Evolutionary conservation across 2,113 vertebrate species (phyloP).

Genomic region (Proterorhinus semilunaris): DNA sequence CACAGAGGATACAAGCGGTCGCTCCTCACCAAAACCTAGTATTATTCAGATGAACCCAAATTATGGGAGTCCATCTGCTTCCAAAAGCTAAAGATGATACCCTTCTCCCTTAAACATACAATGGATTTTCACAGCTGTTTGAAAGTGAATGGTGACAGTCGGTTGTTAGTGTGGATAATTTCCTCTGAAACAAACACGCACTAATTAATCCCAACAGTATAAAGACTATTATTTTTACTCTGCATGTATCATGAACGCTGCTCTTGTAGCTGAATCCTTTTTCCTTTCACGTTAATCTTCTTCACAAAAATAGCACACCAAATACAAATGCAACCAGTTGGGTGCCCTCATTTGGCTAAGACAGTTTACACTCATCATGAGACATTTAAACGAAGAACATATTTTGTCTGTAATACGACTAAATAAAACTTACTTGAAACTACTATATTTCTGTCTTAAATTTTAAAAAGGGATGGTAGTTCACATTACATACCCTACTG

Average conservation of each 20-base stretch:
- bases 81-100: conserved; percentile 16
- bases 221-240: conserved; percentile 44
- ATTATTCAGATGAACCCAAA: conserved; percentile 1
- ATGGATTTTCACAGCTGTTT: conserved; percentile 48
- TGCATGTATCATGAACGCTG: conserved; percentile 1
- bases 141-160: conserved; percentile 29
- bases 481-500: no score
- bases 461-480: no score
- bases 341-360: neutral
- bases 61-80: neutral
- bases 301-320: neutral
- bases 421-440: no score
- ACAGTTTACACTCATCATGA: neutral
- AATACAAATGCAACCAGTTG: neutral
- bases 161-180: conserved; percentile 35
- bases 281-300: neutral
- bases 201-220: conserved; percentile 51
- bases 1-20: conserved; percentile 18
- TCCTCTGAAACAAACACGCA: conserved; percentile 30
- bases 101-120: conserved; percentile 10
- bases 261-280: conserved; percentile 6
- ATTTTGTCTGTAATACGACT: neutral
- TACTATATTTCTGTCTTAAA: no score
- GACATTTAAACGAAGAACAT: neutral
- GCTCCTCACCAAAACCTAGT: conserved; percentile 6